A percentile compares a stretch with the other conserved stretches of the same genome.
Evolutionary conservation across 2,888 invertebrate species (phyloP).

Genomic region (Kuschelorhynchus macadamiae): DNA sequence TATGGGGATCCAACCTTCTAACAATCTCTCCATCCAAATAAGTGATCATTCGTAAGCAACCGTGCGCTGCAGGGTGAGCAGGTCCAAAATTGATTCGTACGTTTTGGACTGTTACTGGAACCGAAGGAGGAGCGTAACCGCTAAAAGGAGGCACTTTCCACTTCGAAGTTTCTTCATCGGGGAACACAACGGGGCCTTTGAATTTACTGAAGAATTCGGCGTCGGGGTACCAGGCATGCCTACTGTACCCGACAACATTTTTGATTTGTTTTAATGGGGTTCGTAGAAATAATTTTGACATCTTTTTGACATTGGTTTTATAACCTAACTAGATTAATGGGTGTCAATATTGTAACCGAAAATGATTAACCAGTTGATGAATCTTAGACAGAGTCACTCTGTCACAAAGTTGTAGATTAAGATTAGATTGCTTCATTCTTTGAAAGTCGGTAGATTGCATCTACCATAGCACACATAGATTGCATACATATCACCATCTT

Average conservation of each 20-base stretch:
- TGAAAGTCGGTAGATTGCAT: no score
- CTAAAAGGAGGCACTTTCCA: slow-evolving; percentile 53
- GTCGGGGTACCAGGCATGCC: slow-evolving; percentile 76
- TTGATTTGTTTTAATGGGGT: background rate
- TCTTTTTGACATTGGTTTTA: background rate
- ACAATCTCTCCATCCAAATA: slow-evolving; percentile 88
- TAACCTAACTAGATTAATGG: no score
- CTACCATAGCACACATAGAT: no score
- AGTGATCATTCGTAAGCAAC: slow-evolving; percentile 85
- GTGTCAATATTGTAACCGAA: no score
- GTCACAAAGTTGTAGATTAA: no score
- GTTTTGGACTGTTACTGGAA: slow-evolving; percentile 55
- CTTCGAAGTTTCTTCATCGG: slow-evolving; percentile 66
- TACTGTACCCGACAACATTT: background rate
- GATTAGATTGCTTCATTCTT: no score
- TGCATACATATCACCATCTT: no score
- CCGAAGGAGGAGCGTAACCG: slow-evolving; percentile 27
- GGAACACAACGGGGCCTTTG: slow-evolving; percentile 73
- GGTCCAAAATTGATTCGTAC: slow-evolving; percentile 74
- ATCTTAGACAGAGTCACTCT: no score
- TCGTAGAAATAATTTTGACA: background rate
- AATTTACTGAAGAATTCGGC: slow-evolving; percentile 73
- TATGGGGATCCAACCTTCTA: slow-evolving; percentile 84
- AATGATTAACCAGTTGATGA: no score
- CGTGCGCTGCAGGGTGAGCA: slow-evolving; percentile 93